Percentiles rank a stretch among this genome's conserved stretches.
These are phyloP conservation scores for Blastomussa wellsi DNA, from an alignment of 92 coral and sea anemone genomes.

Conservation along the genomic window DNA sequence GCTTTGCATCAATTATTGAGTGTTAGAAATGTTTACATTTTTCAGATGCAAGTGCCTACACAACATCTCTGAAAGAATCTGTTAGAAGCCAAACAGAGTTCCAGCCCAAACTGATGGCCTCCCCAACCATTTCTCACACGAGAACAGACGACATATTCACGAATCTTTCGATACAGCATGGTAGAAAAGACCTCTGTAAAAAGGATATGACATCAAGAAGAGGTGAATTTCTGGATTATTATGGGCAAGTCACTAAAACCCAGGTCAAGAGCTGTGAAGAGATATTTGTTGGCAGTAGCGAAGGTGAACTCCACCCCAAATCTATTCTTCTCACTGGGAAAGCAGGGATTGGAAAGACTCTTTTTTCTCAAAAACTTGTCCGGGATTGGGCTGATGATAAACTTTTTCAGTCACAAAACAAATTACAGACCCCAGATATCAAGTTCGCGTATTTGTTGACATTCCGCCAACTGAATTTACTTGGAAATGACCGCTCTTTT, in stretches of 20 bases:
- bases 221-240: background rate
- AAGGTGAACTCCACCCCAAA: background rate
- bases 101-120: conserved; percentile 42
- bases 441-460: conserved; percentile 44
- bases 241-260: background rate
- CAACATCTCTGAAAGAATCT: conserved; percentile 19
- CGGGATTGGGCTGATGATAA: conserved; percentile 60
- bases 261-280: background rate
- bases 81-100: conserved; percentile 14
- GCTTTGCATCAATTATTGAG: no score
- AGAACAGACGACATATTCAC: conserved; percentile 55
- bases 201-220: background rate
- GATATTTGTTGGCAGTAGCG: background rate
- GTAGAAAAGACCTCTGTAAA: conserved; percentile 22
- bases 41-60: background rate
- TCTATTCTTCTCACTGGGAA: conserved; percentile 38
- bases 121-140: conserved; percentile 19
- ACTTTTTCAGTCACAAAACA: conserved; percentile 3
- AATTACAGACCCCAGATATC: background rate
- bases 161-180: conserved; percentile 45
- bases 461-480: conserved; percentile 38
- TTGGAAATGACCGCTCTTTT: background rate
- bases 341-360: conserved; percentile 63
- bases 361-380: conserved; percentile 50
- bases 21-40: background rate